Conservation (phyloP, 2,113 vertebrate species). For the Tor tambroides region DNA sequence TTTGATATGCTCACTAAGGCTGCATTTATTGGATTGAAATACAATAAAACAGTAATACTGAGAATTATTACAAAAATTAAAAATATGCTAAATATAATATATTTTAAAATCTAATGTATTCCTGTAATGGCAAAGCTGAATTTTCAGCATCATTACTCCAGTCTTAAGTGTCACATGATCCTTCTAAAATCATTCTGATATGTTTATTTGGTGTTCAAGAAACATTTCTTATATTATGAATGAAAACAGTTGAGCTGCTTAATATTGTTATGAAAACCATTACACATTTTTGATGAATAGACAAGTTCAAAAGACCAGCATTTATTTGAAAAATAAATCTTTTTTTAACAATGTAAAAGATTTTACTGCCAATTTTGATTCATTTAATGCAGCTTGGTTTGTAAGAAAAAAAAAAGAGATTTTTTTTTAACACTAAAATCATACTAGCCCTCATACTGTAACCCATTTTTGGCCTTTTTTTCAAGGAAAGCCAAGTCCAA, state of each 20-base stretch:
- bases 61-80: background rate
- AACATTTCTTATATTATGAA: background rate
- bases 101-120: background rate
- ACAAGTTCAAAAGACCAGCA: background rate
- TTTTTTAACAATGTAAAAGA: background rate
- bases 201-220: background rate
- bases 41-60: background rate
- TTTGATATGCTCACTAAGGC: background rate
- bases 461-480: background rate
- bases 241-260: background rate
- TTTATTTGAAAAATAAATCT: background rate
- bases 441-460: background rate
- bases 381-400: background rate
- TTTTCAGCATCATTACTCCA: background rate
- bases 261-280: background rate
- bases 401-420: background rate
- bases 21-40: too few species aligned
- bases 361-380: background rate
- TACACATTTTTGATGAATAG: background rate
- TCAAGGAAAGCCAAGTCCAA: background rate
- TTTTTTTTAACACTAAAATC: background rate
- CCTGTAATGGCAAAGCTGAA: background rate
- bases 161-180: background rate
- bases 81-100: background rate
- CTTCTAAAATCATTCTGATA: background rate